A percentile compares a stretch with the other conserved stretches of the same genome.
phyloP scores from a whole-genome alignment of 2,797 vertebrate species.

The Holocentrus rufus region DNA sequence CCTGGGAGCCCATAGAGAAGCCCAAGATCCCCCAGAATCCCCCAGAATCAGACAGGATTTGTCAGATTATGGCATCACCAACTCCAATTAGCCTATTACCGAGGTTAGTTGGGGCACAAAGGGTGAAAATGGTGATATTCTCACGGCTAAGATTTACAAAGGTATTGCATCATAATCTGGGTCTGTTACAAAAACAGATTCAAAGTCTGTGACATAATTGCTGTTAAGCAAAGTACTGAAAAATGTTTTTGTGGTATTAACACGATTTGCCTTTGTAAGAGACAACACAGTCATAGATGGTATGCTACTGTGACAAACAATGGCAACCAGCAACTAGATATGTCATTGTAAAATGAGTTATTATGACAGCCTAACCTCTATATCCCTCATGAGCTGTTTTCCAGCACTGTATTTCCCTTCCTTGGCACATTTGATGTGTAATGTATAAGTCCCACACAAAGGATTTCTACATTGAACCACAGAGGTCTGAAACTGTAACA shows the following conservation, averaged over 20 bases:
- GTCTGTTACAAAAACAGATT: neutral
- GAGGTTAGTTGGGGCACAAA: constrained; percentile 22
- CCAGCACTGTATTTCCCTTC: neutral
- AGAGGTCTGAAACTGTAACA: constrained; percentile 34
- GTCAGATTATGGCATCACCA: constrained; percentile 68
- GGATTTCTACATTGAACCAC: neutral
- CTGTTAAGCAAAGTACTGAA: neutral
- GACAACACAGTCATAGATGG: neutral
- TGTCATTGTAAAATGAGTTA: constrained; percentile 25
- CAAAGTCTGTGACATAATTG: neutral
- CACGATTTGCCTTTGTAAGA: constrained; percentile 5
- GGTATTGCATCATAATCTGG: constrained; percentile 15
- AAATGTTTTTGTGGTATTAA: constrained; percentile 8
- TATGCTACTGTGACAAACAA: constrained; percentile 28
- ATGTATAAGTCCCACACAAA: constrained; percentile 59
- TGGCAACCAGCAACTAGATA: constrained; percentile 46
- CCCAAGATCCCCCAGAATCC: constrained; percentile 60
- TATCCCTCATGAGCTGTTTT: constrained; percentile 6
- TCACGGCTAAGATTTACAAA: neutral
- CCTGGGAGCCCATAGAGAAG: constrained; percentile 45
- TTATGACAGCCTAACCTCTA: constrained; percentile 34
- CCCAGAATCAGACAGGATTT: constrained; percentile 69
- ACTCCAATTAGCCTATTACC: constrained; percentile 60
- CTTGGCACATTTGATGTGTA: constrained; percentile 56
- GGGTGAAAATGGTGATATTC: constrained; percentile 15